Base-by-base conservation (phyloP, 2,113 vertebrate species). In the Oncorhynchus mykiss region DNA sequence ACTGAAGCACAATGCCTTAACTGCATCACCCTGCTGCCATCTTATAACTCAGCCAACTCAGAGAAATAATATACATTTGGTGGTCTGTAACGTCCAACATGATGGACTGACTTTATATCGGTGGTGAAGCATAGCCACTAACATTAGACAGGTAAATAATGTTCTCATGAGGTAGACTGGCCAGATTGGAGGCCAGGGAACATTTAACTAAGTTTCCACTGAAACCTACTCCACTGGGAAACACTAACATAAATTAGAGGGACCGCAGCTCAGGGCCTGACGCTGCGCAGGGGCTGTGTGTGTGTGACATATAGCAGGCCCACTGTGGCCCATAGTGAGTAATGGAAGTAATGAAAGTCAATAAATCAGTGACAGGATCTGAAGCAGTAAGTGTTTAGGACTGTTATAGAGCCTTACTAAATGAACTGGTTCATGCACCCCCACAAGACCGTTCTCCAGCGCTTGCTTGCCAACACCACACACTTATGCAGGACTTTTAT, bases 101-200 rank as follows among this genome's bases (percentile, higher is more conserved):
- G 80, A 90, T 85, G 84, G 82, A 87, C 86, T 73, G 66, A 78
- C 77, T 87, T 87, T 80, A 83, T 82, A 80, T 76, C 75, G 86
- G 75, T 74, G 78, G 81, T 84, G 67, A 87, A 85, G 83, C 81
- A 79, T 74, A 90, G 86, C 85, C 75, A 27, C 82, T 86, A 77
- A 80, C 84, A 86, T 48, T 70, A 49, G 57, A 80, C 49, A 67
- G 34, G 49, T 75, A 86, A 90, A 91, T 89, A 87, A 79, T 80
- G 81, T 78, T 89, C 89, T 92, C 91, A 93, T 84, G 87, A 89
- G 81, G 78, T 85, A 84, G 67, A 85, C 85, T 74, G 82, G 84
- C 69, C 78, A 88, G 82, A 88, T 82, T 80, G 74, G 80, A 78
- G 79, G 71, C 76, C 62, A 39, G 78, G 16, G 62, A 82, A 72